Evolutionary conservation across 2,113 vertebrate species (phyloP).

Genomic region (Callionymus lyra): DNA sequence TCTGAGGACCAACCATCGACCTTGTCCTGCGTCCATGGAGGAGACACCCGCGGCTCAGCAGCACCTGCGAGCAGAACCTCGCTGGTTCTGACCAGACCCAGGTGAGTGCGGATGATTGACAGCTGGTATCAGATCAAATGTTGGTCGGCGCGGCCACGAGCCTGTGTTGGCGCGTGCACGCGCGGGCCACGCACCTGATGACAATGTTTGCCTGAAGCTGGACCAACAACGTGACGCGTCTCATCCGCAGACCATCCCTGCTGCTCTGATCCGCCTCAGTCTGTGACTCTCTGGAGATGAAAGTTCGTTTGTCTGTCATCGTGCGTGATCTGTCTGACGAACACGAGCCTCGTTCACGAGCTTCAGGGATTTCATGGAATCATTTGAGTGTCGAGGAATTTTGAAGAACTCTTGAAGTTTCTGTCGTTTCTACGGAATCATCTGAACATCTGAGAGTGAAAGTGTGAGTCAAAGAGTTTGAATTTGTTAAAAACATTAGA

Average conservation of each 20-base stretch:
- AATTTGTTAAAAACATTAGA: not conserved
- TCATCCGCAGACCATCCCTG: conserved; percentile 41
- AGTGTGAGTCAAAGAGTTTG: too few species aligned
- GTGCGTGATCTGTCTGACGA: too few species aligned
- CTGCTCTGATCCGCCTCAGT: conserved; percentile 10
- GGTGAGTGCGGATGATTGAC: conserved; percentile 26
- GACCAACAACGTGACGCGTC: conserved; percentile 25
- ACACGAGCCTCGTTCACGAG: too few species aligned
- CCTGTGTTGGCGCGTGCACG: conserved; percentile 10
- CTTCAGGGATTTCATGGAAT: too few species aligned
- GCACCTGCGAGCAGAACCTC: conserved; percentile 35
- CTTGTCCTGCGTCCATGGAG: conserved; percentile 54
- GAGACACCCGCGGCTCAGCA: conserved; percentile 27
- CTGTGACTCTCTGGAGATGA: too few species aligned
- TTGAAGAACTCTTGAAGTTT: too few species aligned
- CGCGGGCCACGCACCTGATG: conserved; percentile 12
- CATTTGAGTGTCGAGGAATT: too few species aligned
- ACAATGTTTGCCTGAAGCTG: conserved; percentile 34
- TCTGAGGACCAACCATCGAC: conserved; percentile 40
- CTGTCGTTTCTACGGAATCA: too few species aligned
- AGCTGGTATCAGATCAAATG: conserved; percentile 13
- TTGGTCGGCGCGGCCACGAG: conserved; percentile 12
- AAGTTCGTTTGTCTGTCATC: too few species aligned
- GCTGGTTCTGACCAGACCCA: conserved; percentile 38
- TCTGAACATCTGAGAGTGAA: not conserved